Evolutionary conservation across 2,888 invertebrate species (phyloP).

Genomic region (Mellilla xanthometata): DNA sequence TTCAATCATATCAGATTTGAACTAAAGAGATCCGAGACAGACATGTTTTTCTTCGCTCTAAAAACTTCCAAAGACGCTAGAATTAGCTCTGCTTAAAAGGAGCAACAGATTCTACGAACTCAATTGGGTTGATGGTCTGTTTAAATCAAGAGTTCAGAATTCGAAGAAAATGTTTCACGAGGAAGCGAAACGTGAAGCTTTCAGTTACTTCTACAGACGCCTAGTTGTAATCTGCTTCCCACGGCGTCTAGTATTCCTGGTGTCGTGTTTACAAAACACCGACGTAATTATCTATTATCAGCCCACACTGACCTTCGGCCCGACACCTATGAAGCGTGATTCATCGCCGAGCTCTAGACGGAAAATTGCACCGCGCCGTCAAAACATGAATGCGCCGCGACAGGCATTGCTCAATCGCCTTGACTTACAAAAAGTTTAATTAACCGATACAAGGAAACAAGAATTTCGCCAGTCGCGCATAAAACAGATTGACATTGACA

Average conservation of each 20-base stretch:
- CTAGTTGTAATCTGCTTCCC: neutral
- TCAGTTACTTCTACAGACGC: neutral
- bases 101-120: too few species aligned
- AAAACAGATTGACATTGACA: conserved; percentile 21
- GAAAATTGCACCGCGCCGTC: conserved; percentile 45
- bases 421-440: conserved; percentile 18
- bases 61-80: too few species aligned
- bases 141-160: too few species aligned
- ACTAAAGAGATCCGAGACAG: neutral
- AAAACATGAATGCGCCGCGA: conserved; percentile 38
- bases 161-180: too few species aligned
- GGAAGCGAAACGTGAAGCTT: too few species aligned
- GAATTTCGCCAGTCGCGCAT: conserved; percentile 9
- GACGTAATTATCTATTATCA: conserved; percentile 33
- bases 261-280: conserved; percentile 15
- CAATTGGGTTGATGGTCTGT: too few species aligned
- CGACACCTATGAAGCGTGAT: conserved; percentile 38
- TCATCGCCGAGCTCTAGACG: conserved; percentile 46
- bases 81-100: neutral
- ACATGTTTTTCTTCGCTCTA: neutral
- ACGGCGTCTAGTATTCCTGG: conserved; percentile 2
- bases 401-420: conserved; percentile 18
- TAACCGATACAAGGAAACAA: conserved; percentile 11
- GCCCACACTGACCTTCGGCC: conserved; percentile 43
- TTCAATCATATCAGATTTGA: conserved; percentile 8